Evolutionary conservation across 2,797 vertebrate genomes (phyloP).

Genomic region (Benthosema pterotum): DNA sequence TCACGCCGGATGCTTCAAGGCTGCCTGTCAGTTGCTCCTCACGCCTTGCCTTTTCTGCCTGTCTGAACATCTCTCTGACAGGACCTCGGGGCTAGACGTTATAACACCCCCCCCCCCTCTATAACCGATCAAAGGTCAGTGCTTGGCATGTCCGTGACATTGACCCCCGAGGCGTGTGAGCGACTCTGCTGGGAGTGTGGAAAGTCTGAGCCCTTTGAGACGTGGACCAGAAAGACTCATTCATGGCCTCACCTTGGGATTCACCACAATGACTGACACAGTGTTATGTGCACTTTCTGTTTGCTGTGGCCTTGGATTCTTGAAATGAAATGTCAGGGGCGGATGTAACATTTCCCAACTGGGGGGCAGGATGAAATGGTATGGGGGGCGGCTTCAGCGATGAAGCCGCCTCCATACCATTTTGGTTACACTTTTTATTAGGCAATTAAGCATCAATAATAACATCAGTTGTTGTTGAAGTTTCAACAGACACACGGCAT

Average conservation of each 20-base stretch:
- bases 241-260: slow-evolving; percentile 51
- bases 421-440: no score
- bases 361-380: no score
- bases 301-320: slow-evolving; percentile 11
- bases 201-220: slow-evolving; percentile 61
- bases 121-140: slow-evolving; percentile 68
- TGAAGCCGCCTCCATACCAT: no score
- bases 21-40: slow-evolving; percentile 43
- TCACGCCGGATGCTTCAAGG: slow-evolving; percentile 38
- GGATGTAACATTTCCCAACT: no score
- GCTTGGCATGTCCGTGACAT: slow-evolving; percentile 53
- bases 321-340: slow-evolving; percentile 26
- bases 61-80: slow-evolving; percentile 20
- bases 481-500: no score
- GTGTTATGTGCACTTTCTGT: slow-evolving; percentile 30
- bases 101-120: slow-evolving; percentile 42
- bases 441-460: no score
- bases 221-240: slow-evolving; percentile 62
- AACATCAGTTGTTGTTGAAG: no score
- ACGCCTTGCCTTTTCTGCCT: slow-evolving; percentile 16
- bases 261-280: slow-evolving; percentile 45
- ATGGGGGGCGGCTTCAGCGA: no score
- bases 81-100: slow-evolving; percentile 53
- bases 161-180: slow-evolving; percentile 61
- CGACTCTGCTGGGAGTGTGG: no score